These are phyloP conservation scores for Salmo trutta DNA, from an alignment of 2,797 vertebrate species.

Conservation along the genomic window DNA sequence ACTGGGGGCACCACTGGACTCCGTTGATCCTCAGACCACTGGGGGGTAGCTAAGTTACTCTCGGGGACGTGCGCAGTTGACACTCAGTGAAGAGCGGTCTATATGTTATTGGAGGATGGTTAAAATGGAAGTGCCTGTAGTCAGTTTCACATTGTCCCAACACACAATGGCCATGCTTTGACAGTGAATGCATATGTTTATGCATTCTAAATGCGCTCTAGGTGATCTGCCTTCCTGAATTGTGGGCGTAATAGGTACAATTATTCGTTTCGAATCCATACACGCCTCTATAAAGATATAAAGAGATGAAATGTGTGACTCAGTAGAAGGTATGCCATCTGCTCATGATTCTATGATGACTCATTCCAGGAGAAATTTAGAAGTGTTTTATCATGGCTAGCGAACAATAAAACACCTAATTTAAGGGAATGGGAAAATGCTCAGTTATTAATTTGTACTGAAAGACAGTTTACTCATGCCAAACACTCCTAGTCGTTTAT, in stretches of 20 bases:
- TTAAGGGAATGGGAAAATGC: conserved; percentile 29
- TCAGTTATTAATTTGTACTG: conserved; percentile 38
- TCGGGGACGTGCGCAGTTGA: background rate
- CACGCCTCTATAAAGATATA: background rate
- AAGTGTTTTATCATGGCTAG: conserved; percentile 25
- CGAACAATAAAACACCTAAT: conserved; percentile 43
- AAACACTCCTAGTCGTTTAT: conserved; percentile 39
- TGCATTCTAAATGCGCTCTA: too few species aligned
- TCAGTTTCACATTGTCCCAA: background rate
- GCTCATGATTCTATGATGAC: conserved; percentile 10
- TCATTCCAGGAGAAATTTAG: conserved; percentile 26
- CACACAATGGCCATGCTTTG: background rate
- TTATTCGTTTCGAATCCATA: background rate
- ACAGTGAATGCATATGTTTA: background rate
- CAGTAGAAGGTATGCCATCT: conserved; percentile 16
- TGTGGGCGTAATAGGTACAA: too few species aligned
- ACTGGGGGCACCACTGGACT: background rate
- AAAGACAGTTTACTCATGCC: conserved; percentile 33
- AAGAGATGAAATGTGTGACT: conserved; percentile 5
- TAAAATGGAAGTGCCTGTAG: background rate
- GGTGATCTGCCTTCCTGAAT: too few species aligned
- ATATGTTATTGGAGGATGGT: background rate
- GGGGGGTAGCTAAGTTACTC: background rate
- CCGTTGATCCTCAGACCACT: too few species aligned
- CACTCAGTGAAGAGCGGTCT: background rate